A percentile compares a stretch with the other conserved stretches of the same genome.
phyloP scores from a whole-genome alignment of 2,888 invertebrate genomes.

The Leucania comma region DNA sequence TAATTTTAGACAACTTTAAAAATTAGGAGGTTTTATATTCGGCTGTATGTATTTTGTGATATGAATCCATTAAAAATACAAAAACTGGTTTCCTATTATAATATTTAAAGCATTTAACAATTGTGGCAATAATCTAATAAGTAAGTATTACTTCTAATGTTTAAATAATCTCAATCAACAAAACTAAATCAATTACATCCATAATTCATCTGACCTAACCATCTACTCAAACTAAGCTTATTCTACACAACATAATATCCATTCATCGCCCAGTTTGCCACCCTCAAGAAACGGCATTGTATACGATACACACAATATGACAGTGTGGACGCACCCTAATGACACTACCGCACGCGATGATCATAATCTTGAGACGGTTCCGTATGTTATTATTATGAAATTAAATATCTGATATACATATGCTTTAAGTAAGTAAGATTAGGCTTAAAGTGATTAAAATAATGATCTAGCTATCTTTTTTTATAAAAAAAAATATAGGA shows the following conservation, averaged over 20 bases:
- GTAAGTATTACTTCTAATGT: not conserved
- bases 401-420: slow-evolving; percentile 37
- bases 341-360: slow-evolving; percentile 77
- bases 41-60: no score
- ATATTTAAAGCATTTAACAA: no score
- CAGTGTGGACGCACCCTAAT: slow-evolving; percentile 79
- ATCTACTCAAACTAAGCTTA: slow-evolving; percentile 9
- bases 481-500: no score
- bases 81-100: no score
- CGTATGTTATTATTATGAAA: slow-evolving; percentile 60
- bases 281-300: slow-evolving; percentile 57
- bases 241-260: slow-evolving; percentile 29
- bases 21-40: no score
- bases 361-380: slow-evolving; percentile 75
- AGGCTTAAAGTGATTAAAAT: not conserved
- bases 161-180: not conserved
- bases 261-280: slow-evolving; percentile 43
- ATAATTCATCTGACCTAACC: not conserved
- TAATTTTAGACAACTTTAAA: no score
- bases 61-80: no score
- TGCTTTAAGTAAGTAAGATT: slow-evolving; percentile 14
- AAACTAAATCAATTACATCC: not conserved
- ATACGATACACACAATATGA: slow-evolving; percentile 70
- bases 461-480: slow-evolving; percentile 22
- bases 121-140: no score